Base-by-base conservation (phyloP, 2,888 invertebrate genomes). In the Xanthia togata region DNA sequence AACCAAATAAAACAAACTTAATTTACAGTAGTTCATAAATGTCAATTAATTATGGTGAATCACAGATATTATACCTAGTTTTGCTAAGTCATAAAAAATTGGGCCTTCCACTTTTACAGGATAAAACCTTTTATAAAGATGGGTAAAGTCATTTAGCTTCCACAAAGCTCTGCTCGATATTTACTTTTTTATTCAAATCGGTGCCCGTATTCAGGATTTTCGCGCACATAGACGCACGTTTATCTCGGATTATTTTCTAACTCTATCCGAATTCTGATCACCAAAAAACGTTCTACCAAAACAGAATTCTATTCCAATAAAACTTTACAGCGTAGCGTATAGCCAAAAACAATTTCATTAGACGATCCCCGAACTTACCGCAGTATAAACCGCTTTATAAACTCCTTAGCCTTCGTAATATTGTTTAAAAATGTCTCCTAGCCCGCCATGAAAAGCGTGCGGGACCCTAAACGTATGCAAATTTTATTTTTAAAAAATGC, bases 401-500 rank as follows among this genome's bases (percentile, higher is more conserved):
- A 88, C 89, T 89, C 85, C 89, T 88, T 89, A 87, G 86, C 81
- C 78, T 80, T 76, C 71, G 88, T 78, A 88, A 88, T 88, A 89
- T 88, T 89, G 89, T 88, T 89, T 89, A 89, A 89, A 89, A 89
- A 89, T 88, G 84, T 87, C 86, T 85, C 85, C 78, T 68, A 86
- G 81, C 76, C 76, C 70, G 80, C 79, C 73, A 86, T 85, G 85
- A 79, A 85, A 81, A 82, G 73, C 86, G 87, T 84, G 85, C 87
- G 85, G 89, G 86, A 86, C 92, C 93, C 93, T 93, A 93, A 94
- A 93, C 89, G 93, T 93, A 96, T 96, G 96, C 95, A 93, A 96
- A 96, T 96, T 95, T 95, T 95, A 95, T 96, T 95, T 95, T 92
- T 86, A 91, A 93, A 94, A 96, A 96, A 95, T 95, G 93, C 95